phyloP scores from a whole-genome alignment of 2,888 invertebrate genomes.

The Caradrina clavipalpis region DNA sequence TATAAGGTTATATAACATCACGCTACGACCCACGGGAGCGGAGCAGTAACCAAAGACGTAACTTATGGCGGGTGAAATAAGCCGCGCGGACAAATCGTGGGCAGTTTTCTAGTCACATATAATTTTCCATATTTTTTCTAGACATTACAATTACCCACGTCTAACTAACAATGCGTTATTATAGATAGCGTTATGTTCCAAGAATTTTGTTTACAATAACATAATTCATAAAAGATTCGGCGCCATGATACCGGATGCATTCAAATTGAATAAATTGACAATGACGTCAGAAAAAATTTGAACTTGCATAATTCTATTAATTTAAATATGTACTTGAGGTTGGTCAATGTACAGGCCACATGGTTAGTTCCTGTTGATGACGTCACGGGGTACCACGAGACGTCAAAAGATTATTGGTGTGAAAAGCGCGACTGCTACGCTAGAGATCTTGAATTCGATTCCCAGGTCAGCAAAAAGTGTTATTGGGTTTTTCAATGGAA shows the following conservation, averaged over 20 bases:
- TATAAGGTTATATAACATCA: too few species aligned
- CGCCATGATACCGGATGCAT: conserved; percentile 12
- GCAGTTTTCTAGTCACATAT: too few species aligned
- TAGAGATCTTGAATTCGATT: too few species aligned
- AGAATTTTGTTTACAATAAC: conserved; percentile 43
- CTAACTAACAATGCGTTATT: conserved; percentile 25
- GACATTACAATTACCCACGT: neutral
- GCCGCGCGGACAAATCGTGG: too few species aligned
- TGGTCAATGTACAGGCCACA: conserved; percentile 5
- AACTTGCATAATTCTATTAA: neutral
- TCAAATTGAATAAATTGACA: conserved; percentile 24
- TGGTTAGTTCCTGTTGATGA: neutral
- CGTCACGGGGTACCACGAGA: conserved; percentile 10
- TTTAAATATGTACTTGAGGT: neutral
- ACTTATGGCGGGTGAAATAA: too few species aligned
- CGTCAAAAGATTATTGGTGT: too few species aligned
- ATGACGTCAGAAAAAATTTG: conserved; percentile 8
- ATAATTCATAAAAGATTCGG: conserved; percentile 10
- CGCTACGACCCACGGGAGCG: too few species aligned
- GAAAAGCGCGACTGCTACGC: too few species aligned
- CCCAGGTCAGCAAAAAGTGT: too few species aligned
- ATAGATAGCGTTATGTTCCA: conserved; percentile 5
- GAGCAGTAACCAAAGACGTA: too few species aligned
- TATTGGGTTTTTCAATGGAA: too few species aligned
- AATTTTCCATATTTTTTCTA: neutral